Percentiles rank a stretch among this genome's conserved stretches.
phyloP scores from a whole-genome alignment of 1,140 invertebrate genomes.

The Phocides pigmalion region DNA sequence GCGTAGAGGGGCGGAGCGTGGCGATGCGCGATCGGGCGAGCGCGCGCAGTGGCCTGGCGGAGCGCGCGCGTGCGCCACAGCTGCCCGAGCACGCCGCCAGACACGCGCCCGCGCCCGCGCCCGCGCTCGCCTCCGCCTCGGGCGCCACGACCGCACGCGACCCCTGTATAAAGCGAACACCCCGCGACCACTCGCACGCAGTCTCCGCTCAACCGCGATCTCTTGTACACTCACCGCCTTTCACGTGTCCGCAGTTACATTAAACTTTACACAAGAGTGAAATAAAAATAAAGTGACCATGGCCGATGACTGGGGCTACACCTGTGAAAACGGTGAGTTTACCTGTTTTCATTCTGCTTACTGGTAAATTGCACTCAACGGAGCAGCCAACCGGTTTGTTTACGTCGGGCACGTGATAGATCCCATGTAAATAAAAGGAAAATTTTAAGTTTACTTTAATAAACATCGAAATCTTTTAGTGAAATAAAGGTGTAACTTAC shows the following conservation, averaged over 20 bases:
- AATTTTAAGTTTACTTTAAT: constrained; percentile 4
- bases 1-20: constrained; percentile 63
- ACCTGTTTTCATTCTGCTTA: constrained; percentile 39
- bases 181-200: constrained; percentile 69
- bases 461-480: background rate
- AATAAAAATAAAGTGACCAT: constrained; percentile 54
- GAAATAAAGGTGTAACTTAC: background rate
- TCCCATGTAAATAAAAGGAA: constrained; percentile 50
- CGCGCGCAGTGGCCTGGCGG: constrained; percentile 42
- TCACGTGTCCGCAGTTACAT: constrained; percentile 51
- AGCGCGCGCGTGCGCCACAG: constrained; percentile 46
- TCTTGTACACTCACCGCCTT: constrained; percentile 62
- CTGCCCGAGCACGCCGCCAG: constrained; percentile 27
- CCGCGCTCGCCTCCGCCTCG: constrained; percentile 49
- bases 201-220: constrained; percentile 66
- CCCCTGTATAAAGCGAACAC: constrained; percentile 63
- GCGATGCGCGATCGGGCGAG: constrained; percentile 42
- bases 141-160: constrained; percentile 41
- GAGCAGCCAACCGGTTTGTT: constrained; percentile 73
- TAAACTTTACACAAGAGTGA: constrained; percentile 46
- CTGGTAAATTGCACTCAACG: constrained; percentile 43
- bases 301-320: constrained; percentile 81
- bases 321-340: constrained; percentile 79
- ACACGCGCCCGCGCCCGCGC: constrained; percentile 45
- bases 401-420: constrained; percentile 75